Evolutionary conservation across 2,113 vertebrate species (phyloP), one percentile per base, ranked within the genome.

Genomic region (Columbina picui): DNA sequence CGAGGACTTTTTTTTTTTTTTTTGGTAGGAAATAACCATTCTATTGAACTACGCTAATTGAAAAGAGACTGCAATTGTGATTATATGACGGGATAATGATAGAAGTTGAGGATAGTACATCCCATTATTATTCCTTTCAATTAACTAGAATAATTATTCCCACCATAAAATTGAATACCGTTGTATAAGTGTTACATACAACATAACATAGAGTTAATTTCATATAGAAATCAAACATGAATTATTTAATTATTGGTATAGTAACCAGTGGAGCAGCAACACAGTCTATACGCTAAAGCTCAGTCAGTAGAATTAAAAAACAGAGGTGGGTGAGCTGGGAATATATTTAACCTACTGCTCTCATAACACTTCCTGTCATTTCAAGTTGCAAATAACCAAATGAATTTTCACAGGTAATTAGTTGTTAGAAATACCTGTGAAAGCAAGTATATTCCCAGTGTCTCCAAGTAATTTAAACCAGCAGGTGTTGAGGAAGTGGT

Each of bases 381-480:
- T 96, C 50, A 90, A 79, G 38, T 95, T 95, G 89, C 88, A 96
- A 95, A 87, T 77, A 94, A 94, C 78, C 82, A 95, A 97, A 96
- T 94, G 90, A 96, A 94, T 97, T 97, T 97, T 97, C 96, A 95
- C 96, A 97, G 95, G 88, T 90, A 97, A 97, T 97, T 97, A 96
- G 95, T 45, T 93, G 82, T 45, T 94, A 89, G 93, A 96, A 95
- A 94, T 97, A 97, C 95, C 90, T 93, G 90, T 97, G 96, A 96
- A 96, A 96, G 86, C 83, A 92, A 74, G 60, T 32, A 91, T 95
- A 93, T 56, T 95, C 96, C 92, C 91, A 91, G 57, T 88, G 94
- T 87, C 92, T 92, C 91, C 88, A 94, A 97, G 95, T 98, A 97
- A 98, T 97, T 97, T 96, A 93, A 68, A 83, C 68, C 82, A 94